phyloP scores from a whole-genome alignment of 2,113 vertebrate species.

The Silurus meridionalis region DNA sequence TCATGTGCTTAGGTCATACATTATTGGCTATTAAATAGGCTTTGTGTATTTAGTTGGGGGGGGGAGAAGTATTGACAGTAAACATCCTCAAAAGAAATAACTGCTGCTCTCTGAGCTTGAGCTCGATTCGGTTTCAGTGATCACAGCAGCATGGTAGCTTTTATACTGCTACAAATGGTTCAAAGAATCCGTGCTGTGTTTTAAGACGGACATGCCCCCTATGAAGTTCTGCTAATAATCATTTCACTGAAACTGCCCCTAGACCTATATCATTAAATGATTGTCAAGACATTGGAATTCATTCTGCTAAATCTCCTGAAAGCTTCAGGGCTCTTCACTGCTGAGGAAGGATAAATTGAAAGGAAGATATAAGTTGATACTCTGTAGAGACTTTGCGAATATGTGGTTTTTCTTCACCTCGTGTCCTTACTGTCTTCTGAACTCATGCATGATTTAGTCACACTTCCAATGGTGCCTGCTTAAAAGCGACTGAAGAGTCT shows the following conservation, averaged over 20 bases:
- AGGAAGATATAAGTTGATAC: not conserved
- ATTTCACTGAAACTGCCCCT: constrained; percentile 7
- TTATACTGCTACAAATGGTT: not conserved
- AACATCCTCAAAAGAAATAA: not conserved
- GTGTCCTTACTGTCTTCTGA: constrained; percentile 42
- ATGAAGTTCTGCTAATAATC: constrained; percentile 16
- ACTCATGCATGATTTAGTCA: constrained; percentile 56
- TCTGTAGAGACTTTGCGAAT: not conserved
- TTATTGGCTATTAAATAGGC: constrained; percentile 19
- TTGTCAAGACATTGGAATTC: constrained; percentile 37
- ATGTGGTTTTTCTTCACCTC: constrained; percentile 38
- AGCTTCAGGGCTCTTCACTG: not conserved
- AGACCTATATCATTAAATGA: constrained; percentile 34
- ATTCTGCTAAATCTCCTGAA: not conserved
- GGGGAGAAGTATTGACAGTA: not conserved
- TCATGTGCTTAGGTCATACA: constrained; percentile 12
- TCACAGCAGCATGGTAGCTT: not conserved
- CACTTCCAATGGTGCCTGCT: constrained; percentile 40
- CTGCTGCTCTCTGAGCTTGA: not conserved
- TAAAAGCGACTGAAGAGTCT: constrained; percentile 22
- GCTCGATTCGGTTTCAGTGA: constrained; percentile 11
- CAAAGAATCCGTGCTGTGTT: constrained; percentile 16
- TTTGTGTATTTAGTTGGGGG: not conserved
- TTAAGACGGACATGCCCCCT: not conserved
- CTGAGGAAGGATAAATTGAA: not conserved